Percentiles rank a stretch among this genome's conserved stretches.
Evolutionary conservation across 1,140 invertebrate species (phyloP).

Genomic region (Fragariocoptes setiger): DNA sequence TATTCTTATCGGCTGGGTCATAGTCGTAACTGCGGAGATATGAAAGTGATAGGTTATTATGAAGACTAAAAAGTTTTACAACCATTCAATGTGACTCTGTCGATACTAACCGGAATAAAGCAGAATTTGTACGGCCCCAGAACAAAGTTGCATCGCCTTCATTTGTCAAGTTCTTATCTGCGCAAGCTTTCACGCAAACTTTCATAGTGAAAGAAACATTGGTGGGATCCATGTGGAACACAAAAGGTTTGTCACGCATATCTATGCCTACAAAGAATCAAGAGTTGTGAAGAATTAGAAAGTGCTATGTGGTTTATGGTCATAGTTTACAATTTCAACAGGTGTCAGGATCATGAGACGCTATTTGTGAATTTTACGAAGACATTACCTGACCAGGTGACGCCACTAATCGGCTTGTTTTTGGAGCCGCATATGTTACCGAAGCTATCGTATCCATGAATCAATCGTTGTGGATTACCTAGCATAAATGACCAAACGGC

Average conservation of each 20-base stretch:
- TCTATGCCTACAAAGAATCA: too few species aligned
- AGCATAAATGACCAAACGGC: conserved; percentile 57
- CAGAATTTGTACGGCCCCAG: conserved; percentile 32
- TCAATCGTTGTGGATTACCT: conserved; percentile 49
- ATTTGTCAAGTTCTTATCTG: conserved; percentile 27
- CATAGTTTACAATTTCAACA: too few species aligned
- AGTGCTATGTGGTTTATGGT: too few species aligned
- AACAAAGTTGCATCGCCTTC: conserved; percentile 37
- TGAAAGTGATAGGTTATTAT: too few species aligned
- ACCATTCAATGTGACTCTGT: too few species aligned
- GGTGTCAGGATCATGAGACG: too few species aligned
- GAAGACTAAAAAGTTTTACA: too few species aligned
- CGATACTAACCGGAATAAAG: too few species aligned
- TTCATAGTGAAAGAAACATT: conserved; percentile 40
- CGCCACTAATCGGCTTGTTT: conserved; percentile 33
- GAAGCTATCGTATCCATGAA: conserved; percentile 76
- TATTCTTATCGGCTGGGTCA: not conserved
- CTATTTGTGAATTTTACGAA: too few species aligned
- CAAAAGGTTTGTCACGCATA: conserved; percentile 35
- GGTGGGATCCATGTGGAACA: conserved; percentile 49
- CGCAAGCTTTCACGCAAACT: conserved; percentile 64
- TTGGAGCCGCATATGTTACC: conserved; percentile 72
- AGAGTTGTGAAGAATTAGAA: too few species aligned
- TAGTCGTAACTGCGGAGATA: not conserved
- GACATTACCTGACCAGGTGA: conserved; percentile 41